phyloP scores from a whole-genome alignment of 2,797 vertebrate genomes.

The Dipus sagitta region DNA sequence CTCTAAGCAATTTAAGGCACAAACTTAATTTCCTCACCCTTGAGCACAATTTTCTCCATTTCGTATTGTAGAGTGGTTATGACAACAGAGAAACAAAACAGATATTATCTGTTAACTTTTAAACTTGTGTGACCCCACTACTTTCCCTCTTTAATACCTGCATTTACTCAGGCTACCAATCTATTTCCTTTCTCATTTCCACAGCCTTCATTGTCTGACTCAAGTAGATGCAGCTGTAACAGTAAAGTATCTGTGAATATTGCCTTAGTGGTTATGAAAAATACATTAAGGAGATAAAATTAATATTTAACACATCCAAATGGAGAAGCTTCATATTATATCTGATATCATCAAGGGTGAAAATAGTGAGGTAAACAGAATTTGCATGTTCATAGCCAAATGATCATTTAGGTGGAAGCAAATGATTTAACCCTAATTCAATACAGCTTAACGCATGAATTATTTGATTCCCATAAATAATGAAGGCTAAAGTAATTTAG shows the following conservation, averaged over 20 bases:
- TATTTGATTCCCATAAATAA: not conserved
- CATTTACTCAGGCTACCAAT: not conserved
- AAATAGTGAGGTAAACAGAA: slow-evolving; percentile 49
- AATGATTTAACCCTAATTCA: slow-evolving; percentile 39
- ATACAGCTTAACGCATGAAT: not conserved
- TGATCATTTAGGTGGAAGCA: slow-evolving; percentile 48
- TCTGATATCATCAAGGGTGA: not conserved
- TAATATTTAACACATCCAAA: slow-evolving; percentile 56
- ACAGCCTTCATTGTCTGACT: not conserved
- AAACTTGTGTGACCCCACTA: slow-evolving; percentile 22
- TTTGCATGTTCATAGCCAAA: slow-evolving; percentile 61
- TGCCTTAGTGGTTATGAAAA: slow-evolving; percentile 44
- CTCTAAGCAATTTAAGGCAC: slow-evolving; percentile 50
- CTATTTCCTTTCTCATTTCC: not conserved
- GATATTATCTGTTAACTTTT: slow-evolving; percentile 50
- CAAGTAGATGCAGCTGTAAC: not conserved
- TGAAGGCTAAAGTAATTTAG: slow-evolving; percentile 43
- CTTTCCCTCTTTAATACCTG: not conserved
- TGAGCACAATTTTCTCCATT: slow-evolving; percentile 46
- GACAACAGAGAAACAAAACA: slow-evolving; percentile 48
- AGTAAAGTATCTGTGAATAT: slow-evolving; percentile 14
- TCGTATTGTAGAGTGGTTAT: not conserved
- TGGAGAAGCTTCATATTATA: slow-evolving; percentile 57
- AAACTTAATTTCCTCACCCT: slow-evolving; percentile 67
- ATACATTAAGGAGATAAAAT: slow-evolving; percentile 57